These are phyloP conservation scores for fruit fly (Drosophila melanogaster) DNA, from an alignment of 1,140 invertebrate genomes.

Conservation along the genomic window DNA sequence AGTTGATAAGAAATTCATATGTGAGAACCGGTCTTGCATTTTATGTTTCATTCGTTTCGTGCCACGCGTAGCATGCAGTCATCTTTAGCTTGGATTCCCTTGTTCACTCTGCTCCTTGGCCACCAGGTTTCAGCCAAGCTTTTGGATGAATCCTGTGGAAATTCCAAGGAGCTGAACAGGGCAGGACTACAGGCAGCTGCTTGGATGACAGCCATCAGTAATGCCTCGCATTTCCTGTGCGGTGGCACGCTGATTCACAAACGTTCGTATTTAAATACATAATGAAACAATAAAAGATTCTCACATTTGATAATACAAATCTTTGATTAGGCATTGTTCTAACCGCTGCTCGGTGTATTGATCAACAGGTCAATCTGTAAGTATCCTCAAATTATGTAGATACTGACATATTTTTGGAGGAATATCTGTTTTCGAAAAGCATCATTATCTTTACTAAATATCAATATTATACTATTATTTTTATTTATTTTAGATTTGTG, in stretches of 20 bases:
- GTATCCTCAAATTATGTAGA: background rate
- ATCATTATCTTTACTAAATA: too few relatives aligned
- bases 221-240: background rate
- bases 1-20: background rate
- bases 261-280: slow-evolving; percentile 3
- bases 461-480: background rate
- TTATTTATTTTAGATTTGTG: slow-evolving; percentile 1
- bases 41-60: background rate
- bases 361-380: background rate
- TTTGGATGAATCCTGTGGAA: background rate
- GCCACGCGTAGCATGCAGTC: background rate
- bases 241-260: slow-evolving; percentile 12
- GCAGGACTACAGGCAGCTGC: background rate
- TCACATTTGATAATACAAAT: background rate
- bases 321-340: slow-evolving; percentile 3
- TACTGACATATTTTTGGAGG: too few relatives aligned
- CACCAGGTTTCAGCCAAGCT: background rate
- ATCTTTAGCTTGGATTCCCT: background rate
- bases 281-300: background rate
- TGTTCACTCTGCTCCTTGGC: background rate
- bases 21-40: background rate
- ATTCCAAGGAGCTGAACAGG: too few relatives aligned
- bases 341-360: slow-evolving; percentile 18
- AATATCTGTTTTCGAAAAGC: too few relatives aligned
- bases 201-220: slow-evolving; percentile 5